Evolutionary conservation across 2,113 vertebrate genomes (phyloP), one percentile per base, ranked within the genome.

Genomic region (Nerophis ophidion): DNA sequence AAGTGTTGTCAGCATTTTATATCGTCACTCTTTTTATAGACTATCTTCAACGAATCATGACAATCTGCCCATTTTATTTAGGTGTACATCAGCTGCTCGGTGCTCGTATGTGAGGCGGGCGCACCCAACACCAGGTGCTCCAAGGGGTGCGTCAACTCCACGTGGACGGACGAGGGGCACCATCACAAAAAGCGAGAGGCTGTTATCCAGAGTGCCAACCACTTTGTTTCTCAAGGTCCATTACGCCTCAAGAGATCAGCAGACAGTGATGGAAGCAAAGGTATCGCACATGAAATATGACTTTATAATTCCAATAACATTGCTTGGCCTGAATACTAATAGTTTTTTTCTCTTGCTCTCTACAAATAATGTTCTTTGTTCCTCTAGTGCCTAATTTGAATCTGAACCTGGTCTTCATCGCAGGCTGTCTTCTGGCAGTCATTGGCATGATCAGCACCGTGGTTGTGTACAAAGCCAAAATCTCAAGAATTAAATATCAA

Each of bases 211-310:
- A 87, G 68, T 5, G n/a, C 45, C 11, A 55, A 9, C 7, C 88
- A 90, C 74, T 75, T 81, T 2, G 56, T 91, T 59, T 90, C 89
- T 74, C 90, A 91, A 82, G 88, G 90, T 36, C 87, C 88, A 9
- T 42, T 91, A 64, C 77, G 77, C 7, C 16, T 90, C 11, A 74
- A 11, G 60, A 74, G 62, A 36, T 67, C 74, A 33, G 44, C 71
- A 35, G 68, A 72, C 42, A 15, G 0, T 34, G 14, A 16, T 10
- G 40, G 0, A 44, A 44, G n/a, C 52, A 17, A 64, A 76, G 71
- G 84, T 86, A 65, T 8, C 52, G 59, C 26, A 16, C n/a, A 16
- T 3, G 16, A 36, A 47, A 15, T 11, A 17, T 3, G 14, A 10
- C 36, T 40, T 1, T 1, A 6, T 17, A 49, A 19, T 55, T 2